Conservation (phyloP, 2,113 vertebrate genomes). For the Artemisiospiza belli region DNA sequence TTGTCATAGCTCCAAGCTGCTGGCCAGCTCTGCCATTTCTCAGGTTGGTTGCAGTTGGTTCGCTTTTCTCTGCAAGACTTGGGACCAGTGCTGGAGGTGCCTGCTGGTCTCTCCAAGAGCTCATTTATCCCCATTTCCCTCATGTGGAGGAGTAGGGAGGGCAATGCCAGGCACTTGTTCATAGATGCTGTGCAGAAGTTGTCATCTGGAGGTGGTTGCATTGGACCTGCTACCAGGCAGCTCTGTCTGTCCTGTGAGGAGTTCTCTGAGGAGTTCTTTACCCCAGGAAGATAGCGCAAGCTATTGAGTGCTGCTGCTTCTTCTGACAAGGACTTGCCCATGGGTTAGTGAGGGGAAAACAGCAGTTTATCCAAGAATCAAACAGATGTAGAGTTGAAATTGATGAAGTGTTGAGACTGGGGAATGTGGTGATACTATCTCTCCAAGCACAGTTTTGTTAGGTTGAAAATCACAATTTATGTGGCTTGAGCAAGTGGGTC, state of each 20-base stretch:
- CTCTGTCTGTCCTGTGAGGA: neutral
- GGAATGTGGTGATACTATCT: neutral
- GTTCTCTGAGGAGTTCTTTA: neutral
- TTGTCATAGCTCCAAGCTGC: neutral
- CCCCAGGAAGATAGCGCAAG: rapidly evolving
- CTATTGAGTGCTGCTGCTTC: neutral
- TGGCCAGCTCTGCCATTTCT: neutral
- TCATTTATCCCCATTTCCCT: neutral
- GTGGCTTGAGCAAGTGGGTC: neutral
- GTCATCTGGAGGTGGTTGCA: neutral
- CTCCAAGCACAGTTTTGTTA: neutral
- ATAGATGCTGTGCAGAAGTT: rapidly evolving
- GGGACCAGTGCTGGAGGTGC: neutral
- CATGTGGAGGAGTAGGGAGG: neutral
- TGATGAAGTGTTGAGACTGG: neutral
- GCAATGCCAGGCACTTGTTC: neutral
- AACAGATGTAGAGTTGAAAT: neutral
- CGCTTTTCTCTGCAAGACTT: neutral
- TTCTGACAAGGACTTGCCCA: neutral
- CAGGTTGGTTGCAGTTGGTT: rapidly evolving
- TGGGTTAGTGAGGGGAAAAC: neutral
- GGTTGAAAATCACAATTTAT: neutral
- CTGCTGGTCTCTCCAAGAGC: neutral
- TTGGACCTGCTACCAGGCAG: neutral
- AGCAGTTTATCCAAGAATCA: neutral